phyloP scores from a whole-genome alignment of 2,888 invertebrate genomes.

The Digitonthophagus gazella region DNA sequence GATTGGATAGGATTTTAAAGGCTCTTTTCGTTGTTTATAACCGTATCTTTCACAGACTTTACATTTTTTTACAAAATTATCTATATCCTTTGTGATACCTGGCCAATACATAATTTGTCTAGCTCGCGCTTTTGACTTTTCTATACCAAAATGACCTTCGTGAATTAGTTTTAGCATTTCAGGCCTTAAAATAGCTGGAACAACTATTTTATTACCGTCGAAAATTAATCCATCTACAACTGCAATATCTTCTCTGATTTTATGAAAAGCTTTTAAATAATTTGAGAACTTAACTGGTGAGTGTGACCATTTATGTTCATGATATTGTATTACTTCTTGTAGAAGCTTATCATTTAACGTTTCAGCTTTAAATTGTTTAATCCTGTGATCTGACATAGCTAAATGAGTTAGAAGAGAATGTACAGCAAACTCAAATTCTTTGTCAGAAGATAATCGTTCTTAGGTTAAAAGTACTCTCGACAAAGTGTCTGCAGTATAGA shows the following conservation, averaged over 20 bases:
- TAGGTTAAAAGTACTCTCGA: slow-evolving; percentile 12
- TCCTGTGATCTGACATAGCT: neutral
- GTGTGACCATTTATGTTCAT: neutral
- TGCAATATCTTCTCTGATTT: slow-evolving; percentile 9
- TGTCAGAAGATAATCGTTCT: neutral
- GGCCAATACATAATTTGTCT: slow-evolving; percentile 25
- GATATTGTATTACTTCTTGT: neutral
- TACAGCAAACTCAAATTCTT: slow-evolving; percentile 2
- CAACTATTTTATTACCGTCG: slow-evolving; percentile 12
- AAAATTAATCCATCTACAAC: slow-evolving; percentile 18
- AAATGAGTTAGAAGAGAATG: neutral
- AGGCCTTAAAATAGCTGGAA: slow-evolving; percentile 11
- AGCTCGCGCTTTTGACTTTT: slow-evolving; percentile 18
- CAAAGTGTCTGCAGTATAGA: slow-evolving; percentile 14
- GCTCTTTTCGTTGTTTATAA: slow-evolving; percentile 24
- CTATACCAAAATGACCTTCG: slow-evolving; percentile 20
- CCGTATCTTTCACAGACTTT: slow-evolving; percentile 21
- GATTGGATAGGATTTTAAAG: slow-evolving; percentile 25
- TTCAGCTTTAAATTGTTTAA: neutral
- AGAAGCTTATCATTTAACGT: neutral
- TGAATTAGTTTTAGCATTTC: slow-evolving; percentile 20
- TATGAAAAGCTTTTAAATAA: slow-evolving; percentile 3
- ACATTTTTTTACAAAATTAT: slow-evolving; percentile 20
- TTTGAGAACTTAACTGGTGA: neutral
- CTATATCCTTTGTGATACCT: slow-evolving; percentile 11